Base-by-base conservation (phyloP, 2,888 invertebrate species). In the Urechis unicinctus region DNA sequence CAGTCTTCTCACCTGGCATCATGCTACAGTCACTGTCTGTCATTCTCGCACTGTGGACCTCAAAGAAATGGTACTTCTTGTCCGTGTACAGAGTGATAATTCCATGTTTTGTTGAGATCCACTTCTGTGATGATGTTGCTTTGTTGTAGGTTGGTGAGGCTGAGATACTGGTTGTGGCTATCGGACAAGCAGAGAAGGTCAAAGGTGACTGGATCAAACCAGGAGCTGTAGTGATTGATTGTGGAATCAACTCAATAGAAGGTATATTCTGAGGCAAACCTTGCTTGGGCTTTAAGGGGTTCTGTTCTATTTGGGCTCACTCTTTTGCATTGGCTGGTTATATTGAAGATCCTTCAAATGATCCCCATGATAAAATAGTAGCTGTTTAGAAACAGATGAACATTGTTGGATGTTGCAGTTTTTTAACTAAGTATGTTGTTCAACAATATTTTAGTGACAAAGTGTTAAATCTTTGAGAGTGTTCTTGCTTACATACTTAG, bases 191-290 rank as follows among this genome's bases (percentile, higher is more conserved):
- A 1, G 86, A 93, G 79, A 83, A 94, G 81, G 92, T 98, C 1
- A 89, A 89, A 75, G 92, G 88, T 0, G 88, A 88, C 61, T 97
- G 97, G 97, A 86, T 99, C 65, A 98, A 98, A 79, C 91, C 91
- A 0, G 96, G 97, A 3, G 95, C 97, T 21, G 88, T 98, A 13
- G 96, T 98, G 43, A 95, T 99, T 68, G 98, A 98, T 79, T 98
- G 97, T 79, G 98, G 98, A 46, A 98, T 98, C 67, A 96, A 93
- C 80, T 84, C 89, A 2, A 86, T 93, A 67, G 83, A 88, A 80
- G 94, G 77, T 78, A 41, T 4, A 29, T n/a, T n/a, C n/a, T n/a
- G n/a, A n/a, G n/a, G n/a, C n/a, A n/a, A n/a, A n/a, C n/a, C n/a
- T 22, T n/a, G n/a, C n/a, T n/a, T n/a, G n/a, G n/a, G n/a, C n/a